Base-by-base conservation (phyloP, 2,113 vertebrate species). In the Channa maculata region DNA sequence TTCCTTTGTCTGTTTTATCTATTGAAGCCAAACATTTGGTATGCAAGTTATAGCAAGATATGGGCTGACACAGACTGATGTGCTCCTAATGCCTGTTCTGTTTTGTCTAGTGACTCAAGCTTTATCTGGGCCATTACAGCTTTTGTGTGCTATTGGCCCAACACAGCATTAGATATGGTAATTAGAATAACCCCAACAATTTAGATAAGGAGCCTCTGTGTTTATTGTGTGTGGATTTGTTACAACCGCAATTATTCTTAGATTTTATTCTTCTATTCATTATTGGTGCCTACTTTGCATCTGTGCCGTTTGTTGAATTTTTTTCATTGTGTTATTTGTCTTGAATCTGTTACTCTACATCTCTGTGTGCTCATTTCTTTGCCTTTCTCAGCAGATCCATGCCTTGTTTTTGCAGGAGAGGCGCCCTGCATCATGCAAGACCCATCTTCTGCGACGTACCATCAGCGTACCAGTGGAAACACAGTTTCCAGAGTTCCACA, bases 401-500 rank as follows among this genome's bases (percentile, higher is more conserved):
- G 71, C 83, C 43, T 76, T 92, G 60, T 78, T 89, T 79, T 87
- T 91, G 63, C 92, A 94, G 90, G 90, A 90, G 67, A 81, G 72
- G 38, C 77, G 83, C 13, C 36, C 87, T n/a, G 86, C 90, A 1
- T 87, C 91, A 43, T 79, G 88, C 83, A 91, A 82, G 82, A 86
- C 79, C 41, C 91, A 94, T 59, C 89, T 95, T 24, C 86, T 95
- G 61, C 88, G 94, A 8, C 93, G 95, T 79, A 95, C 95, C 75
- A 94, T 95, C 89, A 95, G 95, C 43, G 94, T 95, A 59, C 95
- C 95, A 1, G 94, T 94, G 68, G 95, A 95, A 75, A 90, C 93
- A 1, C 92, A 90, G 52, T 93, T 92, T 68, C 92, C 92, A 65
- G 91, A 92, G 48, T 92, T 89, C 74, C 90, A 89, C 67, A 85